Base-by-base conservation (phyloP, 2,888 invertebrate species). In the Pristionchus arcanus region DNA sequence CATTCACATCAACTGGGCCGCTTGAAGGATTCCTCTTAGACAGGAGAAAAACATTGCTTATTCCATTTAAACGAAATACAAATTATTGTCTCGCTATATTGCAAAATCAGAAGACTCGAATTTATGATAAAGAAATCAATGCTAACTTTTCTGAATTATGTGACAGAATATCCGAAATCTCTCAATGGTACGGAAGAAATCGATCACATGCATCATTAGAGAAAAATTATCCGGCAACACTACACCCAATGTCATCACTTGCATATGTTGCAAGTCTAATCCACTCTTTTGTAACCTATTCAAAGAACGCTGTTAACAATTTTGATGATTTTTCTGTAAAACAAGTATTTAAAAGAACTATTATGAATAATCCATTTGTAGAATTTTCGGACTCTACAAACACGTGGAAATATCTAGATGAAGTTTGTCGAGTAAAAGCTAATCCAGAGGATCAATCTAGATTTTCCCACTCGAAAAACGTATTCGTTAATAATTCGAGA, bases 1-100 rank as follows among this genome's bases (percentile, higher is more conserved):
- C 81, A 16, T 81, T 42, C 31, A 37, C 15, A 16, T 31, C 81
- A 42, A 81, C 25, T 4, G 81, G 37, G 4, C 37, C 42, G 4
- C 49, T 81, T 19, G 31, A 81, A 21, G 81, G 81, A 19, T 42
- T 81, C 42, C 19, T 31, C 28, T 42, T 42, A n/a, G 25, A 34
- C 25, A 34, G 49, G 19, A 81, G 16, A 21, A 25, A 81, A 81
- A 31, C 34, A 11, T 42, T 81, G 31, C 3, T 81, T 16, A 81
- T 81, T 42, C 81, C 81, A 25, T 34, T 81, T 37, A 81, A 81
- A 42, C 15, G 42, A 81, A 81, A 81, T n/a, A 19, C 42, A 42
- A 16, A 34, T 34, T 81, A 81, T 42, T 42, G 37, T 16, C 37
- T 81, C 4, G 7, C 13, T 42, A 19, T 81, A 4, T 16, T 81